A percentile compares a stretch with the other conserved stretches of the same genome.
These are phyloP conservation scores for Conus ventricosus DNA, from an alignment of 1,140 invertebrate genomes.

Conservation along the genomic window DNA sequence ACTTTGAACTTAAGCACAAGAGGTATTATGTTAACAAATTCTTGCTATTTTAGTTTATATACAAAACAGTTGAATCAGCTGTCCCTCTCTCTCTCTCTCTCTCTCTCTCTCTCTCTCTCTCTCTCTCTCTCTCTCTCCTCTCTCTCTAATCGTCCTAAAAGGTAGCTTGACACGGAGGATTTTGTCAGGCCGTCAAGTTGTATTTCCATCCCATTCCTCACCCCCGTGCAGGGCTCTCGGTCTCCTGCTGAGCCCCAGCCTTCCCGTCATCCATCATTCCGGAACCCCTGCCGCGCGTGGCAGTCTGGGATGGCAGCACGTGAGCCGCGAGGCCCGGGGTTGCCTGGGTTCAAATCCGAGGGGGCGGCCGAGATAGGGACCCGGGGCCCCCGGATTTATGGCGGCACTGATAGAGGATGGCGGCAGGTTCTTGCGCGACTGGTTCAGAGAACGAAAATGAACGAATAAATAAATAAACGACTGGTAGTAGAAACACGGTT, in stretches of 20 bases:
- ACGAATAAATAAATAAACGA: too few relatives aligned
- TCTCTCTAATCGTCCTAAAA: neutral
- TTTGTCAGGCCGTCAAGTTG: neutral
- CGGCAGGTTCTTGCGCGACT: neutral
- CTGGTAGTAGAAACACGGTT: too few relatives aligned
- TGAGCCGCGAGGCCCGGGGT: neutral
- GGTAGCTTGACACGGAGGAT: neutral
- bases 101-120: too few relatives aligned
- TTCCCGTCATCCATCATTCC: slow-evolving; percentile 13
- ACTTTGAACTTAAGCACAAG: too few relatives aligned
- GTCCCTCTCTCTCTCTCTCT: too few relatives aligned
- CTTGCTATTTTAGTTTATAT: too few relatives aligned
- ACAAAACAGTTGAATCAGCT: too few relatives aligned
- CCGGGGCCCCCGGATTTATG: neutral
- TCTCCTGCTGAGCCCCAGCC: neutral
- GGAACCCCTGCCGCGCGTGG: slow-evolving; percentile 10
- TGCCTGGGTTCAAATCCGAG: neutral
- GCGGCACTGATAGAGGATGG: neutral
- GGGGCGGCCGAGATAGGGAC: neutral
- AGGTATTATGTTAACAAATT: too few relatives aligned
- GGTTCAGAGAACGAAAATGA: neutral
- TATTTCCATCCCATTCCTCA: neutral
- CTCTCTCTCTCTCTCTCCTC: too few relatives aligned
- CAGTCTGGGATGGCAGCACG: neutral
- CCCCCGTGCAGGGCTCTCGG: neutral